These are phyloP conservation scores for Ondatra zibethicus DNA, from an alignment of 2,113 vertebrate species.

Conservation along the genomic window DNA sequence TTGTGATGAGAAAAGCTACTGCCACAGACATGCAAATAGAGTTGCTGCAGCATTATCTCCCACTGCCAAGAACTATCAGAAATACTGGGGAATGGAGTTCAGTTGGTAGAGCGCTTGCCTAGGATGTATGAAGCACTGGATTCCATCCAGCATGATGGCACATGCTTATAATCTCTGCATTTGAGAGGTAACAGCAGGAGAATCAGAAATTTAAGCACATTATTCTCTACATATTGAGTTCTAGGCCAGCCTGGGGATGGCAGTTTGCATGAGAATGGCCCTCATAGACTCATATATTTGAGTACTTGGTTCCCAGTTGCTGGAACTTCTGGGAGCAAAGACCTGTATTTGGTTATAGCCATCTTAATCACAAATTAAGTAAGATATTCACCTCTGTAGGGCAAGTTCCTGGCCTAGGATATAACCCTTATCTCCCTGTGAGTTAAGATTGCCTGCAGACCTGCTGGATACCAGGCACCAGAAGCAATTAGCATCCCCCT, in stretches of 20 bases:
- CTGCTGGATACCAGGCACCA: too few relatives aligned
- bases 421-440: too few relatives aligned
- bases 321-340: background rate
- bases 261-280: background rate
- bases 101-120: background rate
- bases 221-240: background rate
- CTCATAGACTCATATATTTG: background rate
- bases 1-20: conserved; percentile 22
- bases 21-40: background rate
- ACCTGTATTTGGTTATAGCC: too few relatives aligned
- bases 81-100: too few relatives aligned
- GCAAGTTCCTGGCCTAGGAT: too few relatives aligned
- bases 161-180: too few relatives aligned
- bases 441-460: too few relatives aligned
- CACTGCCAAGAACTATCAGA: background rate
- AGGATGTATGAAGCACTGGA: too few relatives aligned
- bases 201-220: background rate
- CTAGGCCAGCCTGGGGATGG: background rate
- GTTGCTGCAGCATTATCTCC: background rate
- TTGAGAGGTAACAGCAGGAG: background rate
- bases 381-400: too few relatives aligned
- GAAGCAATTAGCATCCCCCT: too few relatives aligned
- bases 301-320: background rate
- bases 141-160: background rate
- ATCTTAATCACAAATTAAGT: too few relatives aligned